Percentiles rank a stretch among this genome's conserved stretches.
These are phyloP conservation scores for Prionailurus viverrinus DNA, from an alignment of 2,113 vertebrate species.

Conservation along the genomic window DNA sequence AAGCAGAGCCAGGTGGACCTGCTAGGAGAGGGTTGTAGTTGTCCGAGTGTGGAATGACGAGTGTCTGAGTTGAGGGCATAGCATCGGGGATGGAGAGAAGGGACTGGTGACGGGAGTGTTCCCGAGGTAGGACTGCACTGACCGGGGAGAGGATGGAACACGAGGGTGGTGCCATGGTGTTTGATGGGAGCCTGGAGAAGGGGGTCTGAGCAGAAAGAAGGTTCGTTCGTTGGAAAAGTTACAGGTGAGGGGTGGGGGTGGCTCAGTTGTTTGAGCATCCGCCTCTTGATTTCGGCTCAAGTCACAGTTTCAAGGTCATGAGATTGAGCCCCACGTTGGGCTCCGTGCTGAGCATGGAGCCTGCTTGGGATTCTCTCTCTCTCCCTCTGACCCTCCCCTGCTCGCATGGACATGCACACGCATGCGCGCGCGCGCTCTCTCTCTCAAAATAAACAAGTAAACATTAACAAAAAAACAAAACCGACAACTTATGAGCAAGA, in stretches of 20 bases:
- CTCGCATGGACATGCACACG: no score
- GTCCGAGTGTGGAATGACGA: not conserved
- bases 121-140: not conserved
- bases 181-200: not conserved
- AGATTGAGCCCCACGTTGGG: no score
- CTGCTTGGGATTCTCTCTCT: no score
- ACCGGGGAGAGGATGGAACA: not conserved
- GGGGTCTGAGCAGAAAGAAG: not conserved
- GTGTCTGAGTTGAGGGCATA: not conserved
- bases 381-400: no score
- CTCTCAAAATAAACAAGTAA: no score
- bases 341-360: no score
- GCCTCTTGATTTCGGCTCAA: no score
- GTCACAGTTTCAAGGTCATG: no score
- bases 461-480: no score
- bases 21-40: not conserved
- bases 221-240: not conserved
- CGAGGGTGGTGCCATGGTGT: fast-evolving
- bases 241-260: not conserved
- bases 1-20: not conserved
- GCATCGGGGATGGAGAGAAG: not conserved
- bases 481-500: not conserved
- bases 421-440: no score
- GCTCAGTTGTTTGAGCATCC: no score
- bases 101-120: no score